Conservation (phyloP, 2,113 vertebrate species). For the Pungitius pungitius region DNA sequence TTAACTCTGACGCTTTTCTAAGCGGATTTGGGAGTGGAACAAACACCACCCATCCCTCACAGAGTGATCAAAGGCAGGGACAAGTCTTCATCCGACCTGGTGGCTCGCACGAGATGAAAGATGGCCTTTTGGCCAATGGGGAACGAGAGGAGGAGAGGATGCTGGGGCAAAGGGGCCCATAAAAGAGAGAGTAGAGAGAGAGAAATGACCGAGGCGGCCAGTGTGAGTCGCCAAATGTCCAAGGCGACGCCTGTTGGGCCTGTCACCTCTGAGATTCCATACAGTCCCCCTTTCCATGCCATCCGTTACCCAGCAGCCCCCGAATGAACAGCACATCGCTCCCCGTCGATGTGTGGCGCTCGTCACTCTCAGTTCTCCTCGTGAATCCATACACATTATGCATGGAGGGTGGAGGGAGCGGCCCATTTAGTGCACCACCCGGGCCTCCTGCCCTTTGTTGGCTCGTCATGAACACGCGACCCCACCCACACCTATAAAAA, state of each 20-base stretch:
- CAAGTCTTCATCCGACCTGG: constrained; percentile 47
- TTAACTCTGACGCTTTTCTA: constrained; percentile 1
- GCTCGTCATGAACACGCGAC: background rate
- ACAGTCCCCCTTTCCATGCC: constrained; percentile 16
- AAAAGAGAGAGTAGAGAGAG: constrained; percentile 8
- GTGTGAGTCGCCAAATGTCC: constrained; percentile 27
- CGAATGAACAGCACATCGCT: constrained; percentile 14
- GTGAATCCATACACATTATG: constrained; percentile 26
- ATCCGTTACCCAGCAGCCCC: constrained; percentile 28
- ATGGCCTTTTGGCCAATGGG: constrained; percentile 50
- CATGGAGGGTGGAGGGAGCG: background rate
- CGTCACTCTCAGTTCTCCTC: background rate
- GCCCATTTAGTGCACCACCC: background rate
- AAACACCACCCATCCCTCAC: constrained; percentile 5
- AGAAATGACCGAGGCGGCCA: constrained; percentile 19
- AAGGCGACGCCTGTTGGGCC: constrained; percentile 36
- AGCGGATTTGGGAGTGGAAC: constrained; percentile 25
- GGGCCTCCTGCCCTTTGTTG: background rate
- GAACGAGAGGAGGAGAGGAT: background rate
- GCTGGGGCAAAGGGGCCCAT: background rate
- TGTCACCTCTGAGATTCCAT: constrained; percentile 49
- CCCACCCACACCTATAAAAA: constrained; percentile 22
- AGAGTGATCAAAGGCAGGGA: constrained; percentile 20
- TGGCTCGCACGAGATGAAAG: constrained; percentile 32
- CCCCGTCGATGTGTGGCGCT: constrained; percentile 8